phyloP scores from a whole-genome alignment of 2,888 invertebrate species.

The Callosobruchus maculatus region DNA sequence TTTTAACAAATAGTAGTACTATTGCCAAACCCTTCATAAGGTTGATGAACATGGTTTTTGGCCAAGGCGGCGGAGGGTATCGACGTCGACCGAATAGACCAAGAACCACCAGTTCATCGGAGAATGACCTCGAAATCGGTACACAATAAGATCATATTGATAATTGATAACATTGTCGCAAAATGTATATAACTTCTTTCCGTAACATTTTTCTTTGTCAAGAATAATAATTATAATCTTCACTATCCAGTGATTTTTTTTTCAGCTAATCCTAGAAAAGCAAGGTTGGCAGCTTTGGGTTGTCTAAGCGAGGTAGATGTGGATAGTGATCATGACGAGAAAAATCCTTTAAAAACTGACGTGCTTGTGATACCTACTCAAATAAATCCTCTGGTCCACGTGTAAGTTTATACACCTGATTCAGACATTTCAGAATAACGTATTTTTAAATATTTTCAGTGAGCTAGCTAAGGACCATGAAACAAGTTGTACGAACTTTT shows the following conservation, averaged over 20 bases:
- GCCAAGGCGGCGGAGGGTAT: too few relatives aligned
- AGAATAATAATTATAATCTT: too few relatives aligned
- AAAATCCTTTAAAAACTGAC: constrained; percentile 36
- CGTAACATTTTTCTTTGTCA: too few relatives aligned
- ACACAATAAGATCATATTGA: too few relatives aligned
- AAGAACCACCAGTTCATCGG: too few relatives aligned
- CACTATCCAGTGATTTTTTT: neutral
- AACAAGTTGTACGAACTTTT: constrained; percentile 39
- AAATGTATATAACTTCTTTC: too few relatives aligned
- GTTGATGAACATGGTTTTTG: too few relatives aligned
- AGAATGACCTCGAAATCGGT: too few relatives aligned
- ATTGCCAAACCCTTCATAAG: too few relatives aligned
- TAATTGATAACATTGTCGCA: too few relatives aligned
- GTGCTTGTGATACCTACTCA: constrained; percentile 39
- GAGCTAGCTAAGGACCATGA: constrained; percentile 47
- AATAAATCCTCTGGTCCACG: constrained; percentile 40
- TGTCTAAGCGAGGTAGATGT: constrained; percentile 44
- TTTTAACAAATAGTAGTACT: too few relatives aligned
- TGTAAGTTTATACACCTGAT: constrained; percentile 15
- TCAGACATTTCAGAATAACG: constrained; percentile 8
- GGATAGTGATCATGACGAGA: constrained; percentile 45
- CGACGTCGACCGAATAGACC: too few relatives aligned
- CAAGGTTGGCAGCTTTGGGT: constrained; percentile 38
- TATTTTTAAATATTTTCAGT: constrained; percentile 49
- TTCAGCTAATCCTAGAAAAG: neutral